Evolutionary conservation across 2,888 invertebrate genomes (phyloP).

Genomic region (Liopterus haemorrhoidalis): DNA sequence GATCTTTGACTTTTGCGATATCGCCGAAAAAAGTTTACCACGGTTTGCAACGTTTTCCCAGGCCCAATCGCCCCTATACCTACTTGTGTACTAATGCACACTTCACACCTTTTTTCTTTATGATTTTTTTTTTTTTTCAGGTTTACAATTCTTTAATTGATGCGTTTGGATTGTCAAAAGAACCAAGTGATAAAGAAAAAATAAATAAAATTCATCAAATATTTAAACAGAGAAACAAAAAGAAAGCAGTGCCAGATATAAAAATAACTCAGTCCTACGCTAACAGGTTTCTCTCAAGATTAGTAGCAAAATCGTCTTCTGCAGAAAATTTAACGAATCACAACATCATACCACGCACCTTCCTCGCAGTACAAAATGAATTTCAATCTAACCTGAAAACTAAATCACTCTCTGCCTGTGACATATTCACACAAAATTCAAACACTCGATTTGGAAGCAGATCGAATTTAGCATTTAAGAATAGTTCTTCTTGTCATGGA

Average conservation of each 20-base stretch:
- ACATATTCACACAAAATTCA: conserved; percentile 41
- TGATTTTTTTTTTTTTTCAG: conserved; percentile 31
- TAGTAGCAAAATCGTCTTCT: conserved; percentile 48
- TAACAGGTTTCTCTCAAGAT: conserved; percentile 48
- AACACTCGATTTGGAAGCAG: conserved; percentile 33
- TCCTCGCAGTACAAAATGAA: conserved; percentile 25
- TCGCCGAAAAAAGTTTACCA: too few species aligned
- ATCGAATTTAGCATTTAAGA: too few species aligned
- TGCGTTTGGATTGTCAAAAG: conserved; percentile 47
- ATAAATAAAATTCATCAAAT: conserved; percentile 46
- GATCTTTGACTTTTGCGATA: too few species aligned
- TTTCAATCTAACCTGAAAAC: conserved; percentile 38
- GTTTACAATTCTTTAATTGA: conserved; percentile 49
- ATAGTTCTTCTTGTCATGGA: conserved; percentile 40
- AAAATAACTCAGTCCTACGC: conserved; percentile 44
- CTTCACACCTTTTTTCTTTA: too few species aligned
- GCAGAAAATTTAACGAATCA: conserved; percentile 46
- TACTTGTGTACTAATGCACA: too few species aligned
- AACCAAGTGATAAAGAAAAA: conserved; percentile 37
- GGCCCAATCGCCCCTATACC: too few species aligned
- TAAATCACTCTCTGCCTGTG: conserved; percentile 47
- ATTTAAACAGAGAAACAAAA: conserved; percentile 44
- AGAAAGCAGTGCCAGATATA: conserved; percentile 40
- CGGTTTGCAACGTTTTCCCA: too few species aligned
- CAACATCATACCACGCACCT: conserved; percentile 28